Evolutionary conservation across 2,888 invertebrate genomes (phyloP).

Genomic region (Drosophila emarginata): DNA sequence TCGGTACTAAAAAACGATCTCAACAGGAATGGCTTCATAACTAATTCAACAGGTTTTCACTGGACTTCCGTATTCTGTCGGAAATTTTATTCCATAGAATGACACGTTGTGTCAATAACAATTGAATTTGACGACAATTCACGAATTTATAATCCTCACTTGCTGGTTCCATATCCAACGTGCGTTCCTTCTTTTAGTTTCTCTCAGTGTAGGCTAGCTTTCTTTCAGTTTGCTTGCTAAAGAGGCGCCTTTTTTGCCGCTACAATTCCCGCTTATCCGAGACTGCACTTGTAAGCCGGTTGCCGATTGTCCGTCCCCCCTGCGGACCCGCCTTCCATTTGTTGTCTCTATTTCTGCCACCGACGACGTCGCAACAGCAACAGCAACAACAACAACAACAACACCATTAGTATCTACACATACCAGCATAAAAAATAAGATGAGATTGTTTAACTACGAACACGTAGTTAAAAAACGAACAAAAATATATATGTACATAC

Average conservation of each 20-base stretch:
- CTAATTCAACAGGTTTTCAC: too few relatives aligned
- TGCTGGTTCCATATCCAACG: too few relatives aligned
- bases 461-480: conserved; percentile 68
- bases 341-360: too few relatives aligned
- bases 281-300: conserved; percentile 42
- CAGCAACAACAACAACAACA: conserved; percentile 42
- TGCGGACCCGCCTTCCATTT: too few relatives aligned
- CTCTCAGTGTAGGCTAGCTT: neutral
- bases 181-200: neutral
- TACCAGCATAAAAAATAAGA: conserved; percentile 73
- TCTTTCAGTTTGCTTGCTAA: conserved; percentile 5
- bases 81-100: too few relatives aligned
- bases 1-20: too few relatives aligned
- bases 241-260: conserved; percentile 26
- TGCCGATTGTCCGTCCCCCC: too few relatives aligned
- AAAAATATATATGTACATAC: neutral
- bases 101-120: too few relatives aligned
- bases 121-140: too few relatives aligned
- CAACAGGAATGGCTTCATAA: too few relatives aligned
- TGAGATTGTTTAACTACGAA: conserved; percentile 75
- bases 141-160: too few relatives aligned
- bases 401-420: conserved; percentile 17
- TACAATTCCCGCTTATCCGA: conserved; percentile 63
- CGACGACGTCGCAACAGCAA: conserved; percentile 3
- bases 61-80: too few relatives aligned